A percentile compares a stretch with the other conserved stretches of the same genome.
Evolutionary conservation across 2,888 invertebrate genomes (phyloP).

Genomic region (Scotopteryx bipunctaria): DNA sequence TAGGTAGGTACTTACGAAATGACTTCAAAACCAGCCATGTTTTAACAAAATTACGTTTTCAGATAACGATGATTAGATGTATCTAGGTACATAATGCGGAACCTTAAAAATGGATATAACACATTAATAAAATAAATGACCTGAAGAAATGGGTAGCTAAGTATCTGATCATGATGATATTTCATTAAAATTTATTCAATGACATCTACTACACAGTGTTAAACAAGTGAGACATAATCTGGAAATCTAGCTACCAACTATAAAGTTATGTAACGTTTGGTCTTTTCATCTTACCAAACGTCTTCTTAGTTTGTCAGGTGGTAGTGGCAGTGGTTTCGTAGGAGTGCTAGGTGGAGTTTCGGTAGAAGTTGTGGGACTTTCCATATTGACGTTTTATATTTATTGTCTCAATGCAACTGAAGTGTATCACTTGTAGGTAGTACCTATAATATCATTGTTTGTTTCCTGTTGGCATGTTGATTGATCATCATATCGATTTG

Average conservation of each 20-base stretch:
- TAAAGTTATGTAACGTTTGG: not conserved
- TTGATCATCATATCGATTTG: constrained; percentile 11
- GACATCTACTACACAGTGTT: no score
- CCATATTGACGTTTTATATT: no score
- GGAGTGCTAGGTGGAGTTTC: constrained; percentile 6
- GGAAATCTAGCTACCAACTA: no score
- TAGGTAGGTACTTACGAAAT: constrained; percentile 3
- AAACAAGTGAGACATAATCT: no score
- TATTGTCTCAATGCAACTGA: not conserved
- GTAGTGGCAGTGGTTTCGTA: constrained; percentile 10
- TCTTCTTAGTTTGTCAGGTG: constrained; percentile 25
- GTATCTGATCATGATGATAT: no score
- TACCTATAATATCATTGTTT: not conserved
- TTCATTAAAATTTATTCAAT: no score
- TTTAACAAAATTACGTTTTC: constrained; percentile 3
- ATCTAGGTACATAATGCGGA: no score
- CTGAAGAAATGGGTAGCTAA: no score
- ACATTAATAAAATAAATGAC: no score
- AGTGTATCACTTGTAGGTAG: not conserved
- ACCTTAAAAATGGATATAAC: constrained; percentile 14
- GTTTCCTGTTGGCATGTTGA: constrained; percentile 17
- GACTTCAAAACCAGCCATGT: not conserved
- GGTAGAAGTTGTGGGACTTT: constrained; percentile 4
- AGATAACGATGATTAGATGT: constrained; percentile 11
- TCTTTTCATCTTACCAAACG: constrained; percentile 18